These are phyloP conservation scores for Microctonus hyperodae DNA, from an alignment of 2,888 invertebrate genomes.

Conservation along the genomic window DNA sequence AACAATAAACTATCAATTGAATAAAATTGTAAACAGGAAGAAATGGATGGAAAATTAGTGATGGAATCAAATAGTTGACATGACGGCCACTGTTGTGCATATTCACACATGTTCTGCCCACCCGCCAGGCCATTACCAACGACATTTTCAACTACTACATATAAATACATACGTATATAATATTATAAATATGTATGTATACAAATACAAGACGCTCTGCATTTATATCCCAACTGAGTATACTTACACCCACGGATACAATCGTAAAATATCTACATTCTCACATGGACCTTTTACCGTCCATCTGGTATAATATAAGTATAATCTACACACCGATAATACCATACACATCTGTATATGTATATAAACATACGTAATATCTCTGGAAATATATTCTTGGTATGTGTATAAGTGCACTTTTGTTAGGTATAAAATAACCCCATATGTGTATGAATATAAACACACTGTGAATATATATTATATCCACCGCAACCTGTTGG, in stretches of 20 bases:
- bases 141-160: slow-evolving; percentile 33
- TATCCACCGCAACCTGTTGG: slow-evolving; percentile 26
- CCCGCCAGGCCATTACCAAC: slow-evolving; percentile 39
- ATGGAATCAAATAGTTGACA: not conserved
- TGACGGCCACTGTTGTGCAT: slow-evolving; percentile 4
- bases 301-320: slow-evolving; percentile 35
- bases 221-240: slow-evolving; percentile 21
- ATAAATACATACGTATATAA: not conserved
- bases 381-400: not conserved
- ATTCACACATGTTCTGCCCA: slow-evolving; percentile 31
- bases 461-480: not conserved
- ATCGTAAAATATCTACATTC: slow-evolving; percentile 41
- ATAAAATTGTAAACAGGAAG: not conserved
- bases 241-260: slow-evolving; percentile 40
- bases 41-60: not conserved
- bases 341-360: not conserved
- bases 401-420: not conserved
- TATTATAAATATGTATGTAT: not conserved
- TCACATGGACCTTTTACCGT: slow-evolving; percentile 37
- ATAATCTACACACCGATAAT: slow-evolving; percentile 39
- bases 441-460: not conserved
- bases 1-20: too few relatives aligned
- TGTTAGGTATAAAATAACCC: not conserved
- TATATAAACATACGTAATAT: too few relatives aligned
- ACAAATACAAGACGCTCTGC: not conserved